phyloP scores from a whole-genome alignment of 2,797 vertebrate species.

The Catamblyrhynchus diadema region DNA sequence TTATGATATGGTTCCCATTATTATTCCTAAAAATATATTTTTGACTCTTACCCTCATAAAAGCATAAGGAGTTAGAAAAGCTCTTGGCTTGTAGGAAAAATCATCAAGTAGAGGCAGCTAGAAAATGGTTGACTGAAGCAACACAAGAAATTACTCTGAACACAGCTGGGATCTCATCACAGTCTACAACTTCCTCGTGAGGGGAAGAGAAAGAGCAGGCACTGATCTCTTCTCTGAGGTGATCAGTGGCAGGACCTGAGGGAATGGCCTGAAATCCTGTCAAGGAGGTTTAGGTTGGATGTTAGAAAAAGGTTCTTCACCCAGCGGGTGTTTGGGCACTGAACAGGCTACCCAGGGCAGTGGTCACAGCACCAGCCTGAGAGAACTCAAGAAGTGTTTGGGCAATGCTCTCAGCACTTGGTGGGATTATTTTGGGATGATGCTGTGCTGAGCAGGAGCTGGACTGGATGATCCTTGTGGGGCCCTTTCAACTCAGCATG shows the following conservation, averaged over 20 bases:
- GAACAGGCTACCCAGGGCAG: not conserved
- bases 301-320: not conserved
- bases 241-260: accelerated
- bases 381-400: accelerated
- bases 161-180: not conserved
- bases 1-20: not conserved
- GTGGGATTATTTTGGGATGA: accelerated
- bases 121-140: not conserved
- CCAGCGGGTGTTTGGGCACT: accelerated
- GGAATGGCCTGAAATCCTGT: not conserved
- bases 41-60: not conserved
- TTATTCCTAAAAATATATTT: not conserved
- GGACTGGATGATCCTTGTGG: not conserved
- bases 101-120: not conserved
- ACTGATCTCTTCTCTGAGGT: not conserved
- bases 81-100: not conserved
- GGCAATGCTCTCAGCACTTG: not conserved
- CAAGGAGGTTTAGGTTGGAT: not conserved
- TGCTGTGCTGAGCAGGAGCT: not conserved
- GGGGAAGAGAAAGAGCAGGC: not conserved
- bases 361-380: not conserved
- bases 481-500: not conserved
- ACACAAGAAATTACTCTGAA: not conserved
- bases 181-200: not conserved
- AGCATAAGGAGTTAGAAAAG: not conserved